These are phyloP conservation scores for Zoanthus sansibaricus DNA, from an alignment of 92 coral and sea anemone genomes.

Conservation along the genomic window DNA sequence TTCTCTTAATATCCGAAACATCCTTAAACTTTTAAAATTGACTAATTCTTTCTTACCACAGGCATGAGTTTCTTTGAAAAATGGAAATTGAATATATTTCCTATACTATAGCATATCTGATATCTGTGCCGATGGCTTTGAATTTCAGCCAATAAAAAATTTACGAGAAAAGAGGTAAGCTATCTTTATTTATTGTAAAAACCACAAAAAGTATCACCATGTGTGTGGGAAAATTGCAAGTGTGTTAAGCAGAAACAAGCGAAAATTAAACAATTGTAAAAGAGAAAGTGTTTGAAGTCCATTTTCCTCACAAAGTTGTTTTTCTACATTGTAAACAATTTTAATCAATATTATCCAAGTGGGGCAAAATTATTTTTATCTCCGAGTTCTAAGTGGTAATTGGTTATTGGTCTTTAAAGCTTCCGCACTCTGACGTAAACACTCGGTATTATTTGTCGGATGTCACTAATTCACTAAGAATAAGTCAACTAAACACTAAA, in stretches of 20 bases:
- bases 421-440: slow-evolving; percentile 26
- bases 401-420: neutral
- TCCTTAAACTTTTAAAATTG: neutral
- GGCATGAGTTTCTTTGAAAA: neutral
- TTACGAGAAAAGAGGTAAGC: slow-evolving; percentile 10
- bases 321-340: neutral
- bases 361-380: slow-evolving; percentile 14
- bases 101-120: neutral
- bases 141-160: slow-evolving; percentile 3
- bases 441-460: too few relatives aligned
- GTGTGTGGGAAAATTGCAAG: slow-evolving; percentile 38
- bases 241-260: slow-evolving; percentile 7
- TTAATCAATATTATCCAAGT: neutral
- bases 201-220: slow-evolving; percentile 20
- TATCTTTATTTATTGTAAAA: neutral
- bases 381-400: slow-evolving; percentile 17
- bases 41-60: slow-evolving; percentile 7
- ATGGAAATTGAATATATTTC: neutral
- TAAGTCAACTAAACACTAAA: too few relatives aligned
- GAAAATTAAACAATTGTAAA: neutral
- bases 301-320: neutral
- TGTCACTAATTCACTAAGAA: too few relatives aligned
- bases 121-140: neutral
- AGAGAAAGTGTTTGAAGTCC: neutral
- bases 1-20: slow-evolving; percentile 7